phyloP scores from a whole-genome alignment of 2,888 invertebrate species.

The Stenolophus ochropezus region DNA sequence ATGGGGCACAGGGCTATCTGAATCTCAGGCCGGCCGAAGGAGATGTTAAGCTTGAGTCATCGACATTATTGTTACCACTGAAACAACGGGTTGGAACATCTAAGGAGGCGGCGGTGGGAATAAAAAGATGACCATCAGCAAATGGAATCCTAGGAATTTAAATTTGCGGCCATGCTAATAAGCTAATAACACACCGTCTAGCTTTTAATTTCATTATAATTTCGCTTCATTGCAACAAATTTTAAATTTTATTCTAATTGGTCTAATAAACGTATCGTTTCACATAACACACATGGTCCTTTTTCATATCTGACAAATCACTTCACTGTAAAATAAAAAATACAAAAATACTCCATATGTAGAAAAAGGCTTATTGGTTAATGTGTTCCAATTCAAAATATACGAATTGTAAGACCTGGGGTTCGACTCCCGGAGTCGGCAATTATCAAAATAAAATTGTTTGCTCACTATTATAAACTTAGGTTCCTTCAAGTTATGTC shows the following conservation, averaged over 20 bases:
- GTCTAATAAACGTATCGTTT: background rate
- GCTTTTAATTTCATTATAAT: constrained; percentile 44
- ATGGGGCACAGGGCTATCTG: background rate
- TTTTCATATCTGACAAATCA: background rate
- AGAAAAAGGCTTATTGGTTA: no score
- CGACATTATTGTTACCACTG: constrained; percentile 46
- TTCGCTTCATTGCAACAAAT: constrained; percentile 12
- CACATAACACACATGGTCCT: background rate
- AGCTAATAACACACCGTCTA: constrained; percentile 10
- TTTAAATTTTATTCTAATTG: constrained; percentile 27
- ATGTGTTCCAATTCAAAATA: no score
- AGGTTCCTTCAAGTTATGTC: no score
- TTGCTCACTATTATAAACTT: no score
- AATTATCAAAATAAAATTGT: no score
- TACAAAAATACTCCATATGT: no score
- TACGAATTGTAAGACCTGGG: no score
- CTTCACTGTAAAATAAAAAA: no score
- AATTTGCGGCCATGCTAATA: constrained; percentile 40
- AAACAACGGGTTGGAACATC: constrained; percentile 45
- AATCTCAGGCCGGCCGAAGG: constrained; percentile 7
- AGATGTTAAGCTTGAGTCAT: constrained; percentile 40
- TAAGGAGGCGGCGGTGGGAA: constrained; percentile 16
- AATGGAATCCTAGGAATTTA: constrained; percentile 37
- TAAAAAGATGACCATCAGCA: constrained; percentile 37
- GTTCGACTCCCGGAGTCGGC: no score